Evolutionary conservation across 2,797 vertebrate genomes (phyloP).

Genomic region (Tauraco hartlaubi): DNA sequence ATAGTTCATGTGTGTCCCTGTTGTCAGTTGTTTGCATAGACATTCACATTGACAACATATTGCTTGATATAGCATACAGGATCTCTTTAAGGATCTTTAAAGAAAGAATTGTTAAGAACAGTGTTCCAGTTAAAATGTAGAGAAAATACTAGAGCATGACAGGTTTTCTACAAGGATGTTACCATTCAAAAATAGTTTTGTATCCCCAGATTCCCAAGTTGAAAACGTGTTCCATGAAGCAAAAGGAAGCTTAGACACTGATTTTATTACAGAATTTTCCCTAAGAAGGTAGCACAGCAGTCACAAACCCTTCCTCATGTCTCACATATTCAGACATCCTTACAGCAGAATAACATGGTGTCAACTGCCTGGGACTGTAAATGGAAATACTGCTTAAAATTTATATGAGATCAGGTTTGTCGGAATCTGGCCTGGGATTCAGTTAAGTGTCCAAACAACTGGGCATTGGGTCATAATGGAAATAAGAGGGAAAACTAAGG

Average conservation of each 20-base stretch:
- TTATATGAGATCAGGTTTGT: background rate
- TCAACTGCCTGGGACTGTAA: background rate
- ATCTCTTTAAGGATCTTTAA: background rate
- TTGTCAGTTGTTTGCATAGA: background rate
- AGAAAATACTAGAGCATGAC: accelerated
- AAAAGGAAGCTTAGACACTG: background rate
- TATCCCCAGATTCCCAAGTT: background rate
- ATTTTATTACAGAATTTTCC: background rate
- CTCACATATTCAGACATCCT: background rate
- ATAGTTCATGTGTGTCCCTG: background rate
- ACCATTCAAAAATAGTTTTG: background rate
- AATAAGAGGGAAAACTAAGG: background rate
- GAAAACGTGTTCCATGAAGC: background rate
- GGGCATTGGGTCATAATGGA: background rate
- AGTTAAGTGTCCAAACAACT: background rate
- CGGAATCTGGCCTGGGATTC: background rate
- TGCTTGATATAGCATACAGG: accelerated
- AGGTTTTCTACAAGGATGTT: background rate
- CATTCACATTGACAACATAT: background rate
- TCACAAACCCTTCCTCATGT: background rate
- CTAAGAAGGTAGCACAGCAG: background rate
- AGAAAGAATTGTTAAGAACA: background rate
- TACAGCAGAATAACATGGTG: background rate
- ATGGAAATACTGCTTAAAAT: background rate
- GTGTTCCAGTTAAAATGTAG: background rate